Evolutionary conservation across 2,113 vertebrate genomes (phyloP), one percentile per base, ranked within the genome.

Genomic region (Limanda limanda): DNA sequence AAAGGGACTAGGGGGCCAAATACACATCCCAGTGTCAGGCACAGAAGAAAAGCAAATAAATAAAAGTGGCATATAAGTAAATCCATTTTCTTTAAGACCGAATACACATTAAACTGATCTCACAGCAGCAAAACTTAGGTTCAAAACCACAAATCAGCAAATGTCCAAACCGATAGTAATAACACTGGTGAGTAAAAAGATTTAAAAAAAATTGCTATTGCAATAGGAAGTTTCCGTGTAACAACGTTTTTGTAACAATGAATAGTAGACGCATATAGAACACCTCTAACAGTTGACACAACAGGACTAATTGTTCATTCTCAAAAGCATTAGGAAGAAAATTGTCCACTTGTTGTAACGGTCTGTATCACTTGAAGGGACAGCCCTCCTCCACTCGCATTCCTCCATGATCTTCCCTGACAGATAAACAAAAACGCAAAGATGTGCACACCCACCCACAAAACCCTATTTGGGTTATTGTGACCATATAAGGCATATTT

Each of bases 361-460:
- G 40, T 51, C 24, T 63, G 4, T 27, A 68, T 23, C 40, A 57
- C 20, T 45, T 58, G 12, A 55, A 0, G 48, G 35, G 31, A 24
- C 61, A 66, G 66, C 10, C 61, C 71, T 79, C 67, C 35, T 27
- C 54, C n/a, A 57, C 51, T 76, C 12, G 68, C 83, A 88, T 91
- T 92, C 86, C 40, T 90, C 20, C 76, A 67, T 48, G 83, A 87
- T 92, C 91, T 77, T 47, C 42, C 58, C 37, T 10, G 59, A 69
- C 69, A 68, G 62, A 85, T 87, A 88, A 88, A 91, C 88, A 89
- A 40, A 40, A 86, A 81, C 47, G 24, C 10, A 63, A 25, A 2
- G 13, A 45, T 9, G 66, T 60, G 45, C 54, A 72, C 75, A 61
- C 70, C 72, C 68, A 83, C 27, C 62, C 60, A 62, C 23, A 57